phyloP scores from a whole-genome alignment of 2,113 vertebrate genomes.

The Eubucco bourcierii region DNA sequence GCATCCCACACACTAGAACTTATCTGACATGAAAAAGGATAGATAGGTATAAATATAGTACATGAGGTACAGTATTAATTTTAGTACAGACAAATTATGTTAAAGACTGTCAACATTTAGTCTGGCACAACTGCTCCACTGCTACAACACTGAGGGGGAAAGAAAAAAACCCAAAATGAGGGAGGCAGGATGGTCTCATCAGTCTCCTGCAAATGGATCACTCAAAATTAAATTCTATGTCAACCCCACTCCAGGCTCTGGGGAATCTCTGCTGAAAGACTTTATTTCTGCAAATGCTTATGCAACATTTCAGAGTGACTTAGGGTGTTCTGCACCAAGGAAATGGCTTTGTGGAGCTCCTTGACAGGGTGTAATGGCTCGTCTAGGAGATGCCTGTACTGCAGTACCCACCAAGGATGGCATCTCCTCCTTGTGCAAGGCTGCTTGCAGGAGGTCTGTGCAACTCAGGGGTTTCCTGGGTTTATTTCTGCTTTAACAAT shows the following conservation, averaged over 20 bases:
- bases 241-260: not conserved
- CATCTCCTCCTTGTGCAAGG: not conserved
- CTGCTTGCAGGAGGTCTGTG: not conserved
- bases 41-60: slow-evolving; percentile 38
- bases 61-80: slow-evolving; percentile 53
- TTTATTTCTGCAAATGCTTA: not conserved
- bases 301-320: not conserved
- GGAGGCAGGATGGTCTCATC: not conserved
- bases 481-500: not conserved
- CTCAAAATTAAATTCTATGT: not conserved
- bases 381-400: not conserved
- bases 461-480: not conserved
- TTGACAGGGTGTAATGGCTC: not conserved
- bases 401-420: not conserved
- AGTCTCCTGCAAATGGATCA: not conserved
- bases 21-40: slow-evolving; percentile 33
- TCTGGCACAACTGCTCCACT: slow-evolving; percentile 20
- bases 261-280: not conserved
- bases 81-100: slow-evolving; percentile 37
- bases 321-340: accelerated
- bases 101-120: slow-evolving; percentile 35
- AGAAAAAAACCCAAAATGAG: not conserved
- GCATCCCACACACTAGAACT: slow-evolving; percentile 30
- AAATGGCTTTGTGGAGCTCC: not conserved
- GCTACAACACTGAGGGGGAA: not conserved